Evolutionary conservation across 2,888 invertebrate genomes (phyloP).

Genomic region (Arctia plantaginis): DNA sequence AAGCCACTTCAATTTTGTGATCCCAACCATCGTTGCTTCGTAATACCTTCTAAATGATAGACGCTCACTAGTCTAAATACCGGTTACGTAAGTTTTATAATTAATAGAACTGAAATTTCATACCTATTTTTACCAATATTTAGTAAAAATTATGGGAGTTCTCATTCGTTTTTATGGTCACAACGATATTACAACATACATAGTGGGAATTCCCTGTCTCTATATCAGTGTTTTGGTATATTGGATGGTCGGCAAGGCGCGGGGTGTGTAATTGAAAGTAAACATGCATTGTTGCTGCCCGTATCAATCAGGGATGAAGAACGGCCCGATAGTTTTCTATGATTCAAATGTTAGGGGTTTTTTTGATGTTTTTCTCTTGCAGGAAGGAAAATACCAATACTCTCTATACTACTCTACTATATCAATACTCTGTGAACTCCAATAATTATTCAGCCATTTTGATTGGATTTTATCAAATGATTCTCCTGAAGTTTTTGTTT

Average conservation of each 20-base stretch:
- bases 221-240: constrained; percentile 46
- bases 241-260: constrained; percentile 49
- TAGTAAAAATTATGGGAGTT: neutral
- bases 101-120: neutral
- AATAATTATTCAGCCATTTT: neutral
- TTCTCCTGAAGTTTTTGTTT: neutral
- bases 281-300: constrained; percentile 82
- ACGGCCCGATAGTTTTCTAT: constrained; percentile 60
- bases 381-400: neutral
- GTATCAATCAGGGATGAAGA: constrained; percentile 76
- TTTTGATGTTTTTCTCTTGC: constrained; percentile 10
- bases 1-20: neutral
- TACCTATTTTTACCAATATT: neutral
- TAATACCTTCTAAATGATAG: no score
- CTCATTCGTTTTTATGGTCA: neutral
- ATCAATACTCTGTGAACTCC: neutral
- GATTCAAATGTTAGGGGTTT: constrained; percentile 56
- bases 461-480: neutral
- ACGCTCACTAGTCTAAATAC: no score
- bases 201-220: constrained; percentile 12
- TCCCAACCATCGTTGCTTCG: neutral
- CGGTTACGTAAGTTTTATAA: neutral
- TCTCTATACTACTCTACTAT: no score
- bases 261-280: constrained; percentile 81
- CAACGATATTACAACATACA: neutral